Conservation (phyloP, 2,797 vertebrate genomes). For the Schizopygopsis malacanthus region DNA sequence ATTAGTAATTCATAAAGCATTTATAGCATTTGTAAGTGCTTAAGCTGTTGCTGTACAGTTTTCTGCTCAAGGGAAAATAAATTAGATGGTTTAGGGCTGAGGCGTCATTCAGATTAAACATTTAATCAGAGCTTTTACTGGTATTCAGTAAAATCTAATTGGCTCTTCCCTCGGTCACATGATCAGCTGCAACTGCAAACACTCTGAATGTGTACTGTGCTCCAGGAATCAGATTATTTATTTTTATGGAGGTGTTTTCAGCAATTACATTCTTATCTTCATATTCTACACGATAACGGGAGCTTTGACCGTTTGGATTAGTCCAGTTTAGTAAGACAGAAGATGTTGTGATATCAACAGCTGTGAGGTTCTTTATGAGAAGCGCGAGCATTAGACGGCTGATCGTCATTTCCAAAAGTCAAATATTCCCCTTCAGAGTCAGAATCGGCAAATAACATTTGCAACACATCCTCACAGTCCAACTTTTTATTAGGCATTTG, state of each 20-base stretch:
- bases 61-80: no score
- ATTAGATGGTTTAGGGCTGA: no score
- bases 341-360: conserved; percentile 15
- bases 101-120: background rate
- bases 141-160: conserved; percentile 8
- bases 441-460: no score
- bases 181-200: conserved; percentile 24
- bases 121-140: conserved; percentile 38
- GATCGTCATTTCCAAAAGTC: no score
- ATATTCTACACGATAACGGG: background rate
- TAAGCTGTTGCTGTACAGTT: no score
- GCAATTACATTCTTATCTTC: background rate
- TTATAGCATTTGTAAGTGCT: no score
- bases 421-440: no score
- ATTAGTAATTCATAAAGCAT: no score
- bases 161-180: conserved; percentile 1
- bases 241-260: background rate
- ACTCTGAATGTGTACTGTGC: background rate
- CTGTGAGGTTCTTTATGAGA: conserved; percentile 14
- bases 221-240: conserved; percentile 3
- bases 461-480: no score
- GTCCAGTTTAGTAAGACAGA: conserved; percentile 41
- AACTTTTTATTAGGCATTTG: no score
- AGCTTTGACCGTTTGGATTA: background rate
- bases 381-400: no score